Evolutionary conservation across 2,888 invertebrate species (phyloP), one percentile per base, ranked within the genome.

Genomic region (Helicoverpa assulta): DNA sequence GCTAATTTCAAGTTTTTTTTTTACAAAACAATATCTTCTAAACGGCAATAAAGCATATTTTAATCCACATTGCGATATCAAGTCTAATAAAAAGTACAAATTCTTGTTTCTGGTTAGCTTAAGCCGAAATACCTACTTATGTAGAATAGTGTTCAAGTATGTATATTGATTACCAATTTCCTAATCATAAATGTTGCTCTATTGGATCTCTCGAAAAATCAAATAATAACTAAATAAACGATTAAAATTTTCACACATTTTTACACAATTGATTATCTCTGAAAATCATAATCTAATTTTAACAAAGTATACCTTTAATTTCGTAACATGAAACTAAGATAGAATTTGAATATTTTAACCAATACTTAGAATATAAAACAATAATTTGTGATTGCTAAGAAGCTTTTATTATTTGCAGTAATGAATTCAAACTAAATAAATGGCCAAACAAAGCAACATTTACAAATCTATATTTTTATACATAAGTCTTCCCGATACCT

Each of bases 41-140:
- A 88, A 90, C 84, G 82, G 89, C 91, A 89, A 88, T 89, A 85
- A 91, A 92, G 93, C 92, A 88, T 88, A 81, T 86, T 78, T 74
- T 72, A 84, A 87, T 88, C 84, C 85, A 86, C 84, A 84, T 83
- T 81, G 87, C 85, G 75, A 83, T 84, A 80, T 81, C 78, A 82
- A 84, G 77, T 81, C 75, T 79, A 81, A 80, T 85, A 82, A 84
- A n/a, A 83, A 86, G 85, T 86, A 88, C 80, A 86, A 86, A 86
- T 81, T 80, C 67, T 85, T 77, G 78, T 83, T 68, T 82, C 53
- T 76, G 80, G 59, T 72, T 83, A 86, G 87, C 88, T 70, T 70
- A 88, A 88, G 88, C 89, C 80, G 75, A 82, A 85, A 81, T 78
- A 81, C 73, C 67, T 78, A 78, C 73, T 63, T 81, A 78, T 64